These are phyloP conservation scores for Endomychus coccineus DNA, from an alignment of 2,888 invertebrate genomes.

Conservation along the genomic window DNA sequence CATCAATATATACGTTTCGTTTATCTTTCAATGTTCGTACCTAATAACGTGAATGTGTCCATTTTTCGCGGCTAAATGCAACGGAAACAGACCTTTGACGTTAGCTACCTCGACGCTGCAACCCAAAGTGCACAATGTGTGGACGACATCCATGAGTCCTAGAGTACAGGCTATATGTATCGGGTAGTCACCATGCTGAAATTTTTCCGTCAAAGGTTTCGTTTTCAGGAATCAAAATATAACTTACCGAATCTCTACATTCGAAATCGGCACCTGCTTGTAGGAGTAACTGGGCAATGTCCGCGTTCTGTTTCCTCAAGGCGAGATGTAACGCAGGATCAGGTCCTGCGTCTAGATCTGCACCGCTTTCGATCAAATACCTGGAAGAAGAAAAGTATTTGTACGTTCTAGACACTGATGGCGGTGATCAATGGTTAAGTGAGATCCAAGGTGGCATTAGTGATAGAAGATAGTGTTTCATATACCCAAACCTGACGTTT, in stretches of 20 bases:
- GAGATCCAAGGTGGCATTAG: no score
- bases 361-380: conserved; percentile 39
- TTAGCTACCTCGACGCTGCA: conserved; percentile 58
- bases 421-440: no score
- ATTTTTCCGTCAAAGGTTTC: not conserved
- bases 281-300: conserved; percentile 52
- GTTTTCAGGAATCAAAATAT: not conserved
- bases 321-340: conserved; percentile 55
- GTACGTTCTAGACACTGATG: no score
- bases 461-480: no score
- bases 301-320: conserved; percentile 48
- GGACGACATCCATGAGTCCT: conserved; percentile 50
- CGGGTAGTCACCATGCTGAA: conserved; percentile 52
- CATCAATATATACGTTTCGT: no score
- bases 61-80: conserved; percentile 64
- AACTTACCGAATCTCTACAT: conserved; percentile 45
- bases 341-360: conserved; percentile 40
- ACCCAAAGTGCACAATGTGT: conserved; percentile 53
- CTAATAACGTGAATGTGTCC: conserved; percentile 65
- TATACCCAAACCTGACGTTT: no score
- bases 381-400: no score
- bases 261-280: conserved; percentile 55
- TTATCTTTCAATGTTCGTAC: no score
- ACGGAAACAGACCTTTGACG: conserved; percentile 53
- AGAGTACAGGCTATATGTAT: conserved; percentile 53